Conservation (phyloP, 2,113 vertebrate genomes). For the Natator depressus region DNA sequence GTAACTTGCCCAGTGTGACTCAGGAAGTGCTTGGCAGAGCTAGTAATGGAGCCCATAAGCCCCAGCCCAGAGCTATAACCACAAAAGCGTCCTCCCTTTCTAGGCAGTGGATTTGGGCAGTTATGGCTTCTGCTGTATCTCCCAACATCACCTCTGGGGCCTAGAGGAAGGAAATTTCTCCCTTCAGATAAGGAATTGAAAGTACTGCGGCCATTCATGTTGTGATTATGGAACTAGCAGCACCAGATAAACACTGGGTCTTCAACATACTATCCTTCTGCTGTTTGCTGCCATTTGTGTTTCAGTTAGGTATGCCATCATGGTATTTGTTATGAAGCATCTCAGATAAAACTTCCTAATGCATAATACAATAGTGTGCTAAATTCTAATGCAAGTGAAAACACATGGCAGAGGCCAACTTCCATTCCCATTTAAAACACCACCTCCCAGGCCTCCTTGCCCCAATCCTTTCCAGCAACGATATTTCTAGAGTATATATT, state of each 20-base stretch:
- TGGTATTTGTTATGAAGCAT: neutral
- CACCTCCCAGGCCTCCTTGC: neutral
- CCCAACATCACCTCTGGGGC: neutral
- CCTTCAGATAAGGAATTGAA: neutral
- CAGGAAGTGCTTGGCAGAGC: accelerated
- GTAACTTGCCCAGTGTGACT: neutral
- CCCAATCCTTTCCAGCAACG: neutral
- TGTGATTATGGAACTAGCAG: neutral
- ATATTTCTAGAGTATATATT: neutral
- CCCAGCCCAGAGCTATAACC: neutral
- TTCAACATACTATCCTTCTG: accelerated
- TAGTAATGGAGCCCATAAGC: neutral
- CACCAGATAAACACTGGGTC: neutral
- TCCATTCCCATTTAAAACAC: neutral
- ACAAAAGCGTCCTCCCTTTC: neutral
- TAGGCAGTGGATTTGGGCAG: neutral
- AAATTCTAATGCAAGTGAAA: neutral
- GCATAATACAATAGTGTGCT: neutral
- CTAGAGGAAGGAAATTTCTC: neutral
- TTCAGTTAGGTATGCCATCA: neutral
- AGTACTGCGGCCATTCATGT: neutral
- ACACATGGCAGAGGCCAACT: neutral
- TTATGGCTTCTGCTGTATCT: neutral
- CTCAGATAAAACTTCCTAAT: neutral
- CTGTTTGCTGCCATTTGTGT: neutral